Evolutionary conservation across 2,888 invertebrate species (phyloP).

Genomic region (Seira musarum): DNA sequence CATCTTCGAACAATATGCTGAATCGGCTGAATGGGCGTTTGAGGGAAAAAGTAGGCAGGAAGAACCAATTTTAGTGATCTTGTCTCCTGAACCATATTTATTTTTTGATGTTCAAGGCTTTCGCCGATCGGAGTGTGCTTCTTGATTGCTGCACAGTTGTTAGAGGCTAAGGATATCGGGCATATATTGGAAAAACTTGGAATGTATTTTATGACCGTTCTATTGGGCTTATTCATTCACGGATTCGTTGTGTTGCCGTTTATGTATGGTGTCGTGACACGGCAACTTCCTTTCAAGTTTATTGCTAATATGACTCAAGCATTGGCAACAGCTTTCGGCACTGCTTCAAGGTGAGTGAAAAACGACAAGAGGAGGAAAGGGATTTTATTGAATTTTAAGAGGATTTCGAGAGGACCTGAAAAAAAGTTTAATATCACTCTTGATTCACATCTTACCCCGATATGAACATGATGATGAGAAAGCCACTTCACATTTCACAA

Average conservation of each 20-base stretch:
- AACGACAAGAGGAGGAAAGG: background rate
- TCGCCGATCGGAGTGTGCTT: slow-evolving; percentile 92
- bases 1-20: background rate
- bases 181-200: slow-evolving; percentile 90
- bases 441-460: too few relatives aligned
- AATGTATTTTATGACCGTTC: slow-evolving; percentile 92
- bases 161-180: slow-evolving; percentile 89
- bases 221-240: slow-evolving; percentile 90
- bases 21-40: slow-evolving; percentile 78
- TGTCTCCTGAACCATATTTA: background rate
- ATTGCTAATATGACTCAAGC: slow-evolving; percentile 91
- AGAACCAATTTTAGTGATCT: background rate
- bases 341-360: slow-evolving; percentile 83
- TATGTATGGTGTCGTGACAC: slow-evolving; percentile 86
- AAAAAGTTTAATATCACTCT: too few relatives aligned
- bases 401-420: too few relatives aligned
- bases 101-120: slow-evolving; percentile 77
- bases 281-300: slow-evolving; percentile 86
- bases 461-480: too few relatives aligned
- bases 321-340: slow-evolving; percentile 95
- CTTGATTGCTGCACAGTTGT: slow-evolving; percentile 89
- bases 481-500: too few relatives aligned
- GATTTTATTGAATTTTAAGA: background rate
- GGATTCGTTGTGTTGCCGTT: slow-evolving; percentile 91
- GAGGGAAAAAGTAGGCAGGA: slow-evolving; percentile 78